Conservation (phyloP, 2,797 vertebrate genomes). For the Scleropages formosus region DNA sequence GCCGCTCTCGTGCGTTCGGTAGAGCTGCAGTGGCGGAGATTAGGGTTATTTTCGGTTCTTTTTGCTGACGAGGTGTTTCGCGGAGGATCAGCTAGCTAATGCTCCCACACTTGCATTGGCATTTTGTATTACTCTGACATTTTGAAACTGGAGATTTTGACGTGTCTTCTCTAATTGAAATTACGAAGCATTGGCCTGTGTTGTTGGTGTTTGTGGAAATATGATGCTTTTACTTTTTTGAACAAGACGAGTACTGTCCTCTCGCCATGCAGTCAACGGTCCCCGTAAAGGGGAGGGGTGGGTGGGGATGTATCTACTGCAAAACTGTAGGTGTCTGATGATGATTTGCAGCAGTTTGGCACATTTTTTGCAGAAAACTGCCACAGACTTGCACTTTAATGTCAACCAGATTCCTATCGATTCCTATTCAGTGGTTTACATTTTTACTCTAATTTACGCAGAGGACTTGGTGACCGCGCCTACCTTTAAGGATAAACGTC, state of each 20-base stretch:
- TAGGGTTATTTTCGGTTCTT: constrained; percentile 25
- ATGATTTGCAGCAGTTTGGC: constrained; percentile 53
- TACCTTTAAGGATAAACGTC: constrained; percentile 79
- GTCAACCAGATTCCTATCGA: constrained; percentile 69
- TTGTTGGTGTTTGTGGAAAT: constrained; percentile 41
- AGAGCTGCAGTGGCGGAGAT: constrained; percentile 20
- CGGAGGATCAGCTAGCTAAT: constrained; percentile 2
- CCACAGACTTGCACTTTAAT: constrained; percentile 83
- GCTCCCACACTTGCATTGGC: constrained; percentile 32
- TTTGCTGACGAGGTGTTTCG: constrained; percentile 1
- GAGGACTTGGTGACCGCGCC: constrained; percentile 75
- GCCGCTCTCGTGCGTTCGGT: constrained; percentile 15
- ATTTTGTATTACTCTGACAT: constrained; percentile 40
- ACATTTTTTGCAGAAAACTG: constrained; percentile 69
- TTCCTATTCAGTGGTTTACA: constrained; percentile 76
- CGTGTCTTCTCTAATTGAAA: constrained; percentile 27
- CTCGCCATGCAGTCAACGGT: constrained; percentile 45
- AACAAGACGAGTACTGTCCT: constrained; percentile 43
- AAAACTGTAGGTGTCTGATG: constrained; percentile 62
- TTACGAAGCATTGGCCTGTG: constrained; percentile 36
- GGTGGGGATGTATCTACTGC: constrained; percentile 60
- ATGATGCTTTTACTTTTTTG: constrained; percentile 40
- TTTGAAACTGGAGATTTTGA: constrained; percentile 33
- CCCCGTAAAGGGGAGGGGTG: constrained; percentile 40
- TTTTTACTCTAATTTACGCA: constrained; percentile 70